phyloP scores from a whole-genome alignment of 2,888 invertebrate species.

The Dryococelus australis region DNA sequence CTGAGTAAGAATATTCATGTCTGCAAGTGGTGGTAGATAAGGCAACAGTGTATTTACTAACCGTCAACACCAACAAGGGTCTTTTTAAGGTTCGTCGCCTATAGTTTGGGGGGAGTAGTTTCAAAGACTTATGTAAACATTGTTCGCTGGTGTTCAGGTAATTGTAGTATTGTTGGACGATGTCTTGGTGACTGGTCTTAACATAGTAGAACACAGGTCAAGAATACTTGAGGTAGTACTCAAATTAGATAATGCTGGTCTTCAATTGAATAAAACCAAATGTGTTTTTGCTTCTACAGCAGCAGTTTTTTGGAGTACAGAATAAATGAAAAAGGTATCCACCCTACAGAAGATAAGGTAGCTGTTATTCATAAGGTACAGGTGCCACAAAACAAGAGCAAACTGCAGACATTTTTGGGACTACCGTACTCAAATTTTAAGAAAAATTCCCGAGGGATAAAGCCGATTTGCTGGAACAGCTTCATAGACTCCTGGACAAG shows the following conservation, averaged over 20 bases:
- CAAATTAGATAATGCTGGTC: not conserved
- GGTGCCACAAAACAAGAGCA: no score
- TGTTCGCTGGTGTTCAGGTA: not conserved
- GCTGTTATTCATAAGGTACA: not conserved
- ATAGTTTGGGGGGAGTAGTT: not conserved
- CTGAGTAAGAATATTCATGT: not conserved
- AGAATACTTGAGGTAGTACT: not conserved
- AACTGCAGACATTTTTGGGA: no score
- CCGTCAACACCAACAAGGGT: not conserved
- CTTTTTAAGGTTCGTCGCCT: not conserved
- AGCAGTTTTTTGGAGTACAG: not conserved
- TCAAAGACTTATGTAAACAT: not conserved
- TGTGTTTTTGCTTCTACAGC: not conserved
- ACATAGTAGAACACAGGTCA: no score
- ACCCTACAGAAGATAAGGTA: no score
- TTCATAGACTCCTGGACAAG: no score
- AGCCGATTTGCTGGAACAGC: not conserved
- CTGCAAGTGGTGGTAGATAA: not conserved
- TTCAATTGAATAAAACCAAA: not conserved
- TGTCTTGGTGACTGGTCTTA: not conserved
- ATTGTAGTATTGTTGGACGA: not conserved
- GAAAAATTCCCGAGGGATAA: not conserved
- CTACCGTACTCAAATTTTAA: not conserved
- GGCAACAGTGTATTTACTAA: not conserved
- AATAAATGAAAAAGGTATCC: not conserved